Percentiles rank a stretch among this genome's conserved stretches.
phyloP scores from a whole-genome alignment of 2,888 invertebrate species.

The Metallyticus violacea region DNA sequence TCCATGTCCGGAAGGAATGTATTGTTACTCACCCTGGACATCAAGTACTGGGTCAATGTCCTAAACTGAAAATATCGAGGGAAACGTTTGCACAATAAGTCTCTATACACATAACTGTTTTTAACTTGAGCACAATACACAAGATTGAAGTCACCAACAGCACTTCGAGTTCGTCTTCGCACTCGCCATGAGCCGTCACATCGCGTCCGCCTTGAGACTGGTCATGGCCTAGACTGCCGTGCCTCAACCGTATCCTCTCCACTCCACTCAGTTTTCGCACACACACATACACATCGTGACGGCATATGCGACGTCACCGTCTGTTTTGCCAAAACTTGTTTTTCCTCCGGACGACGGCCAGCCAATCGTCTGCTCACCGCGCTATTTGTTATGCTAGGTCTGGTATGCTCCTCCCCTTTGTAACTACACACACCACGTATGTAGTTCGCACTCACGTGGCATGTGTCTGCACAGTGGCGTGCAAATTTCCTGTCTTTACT shows the following conservation, averaged over 20 bases:
- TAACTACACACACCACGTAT: neutral
- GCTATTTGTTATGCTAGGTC: constrained; percentile 12
- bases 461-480: neutral
- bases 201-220: neutral
- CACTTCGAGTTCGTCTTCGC: too few species aligned
- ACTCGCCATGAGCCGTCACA: neutral
- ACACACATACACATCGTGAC: neutral
- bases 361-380: neutral
- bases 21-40: neutral
- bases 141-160: too few species aligned
- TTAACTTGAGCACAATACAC: neutral
- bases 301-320: neutral
- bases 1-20: neutral
- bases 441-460: neutral
- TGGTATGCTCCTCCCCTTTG: neutral
- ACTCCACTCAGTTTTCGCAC: neutral
- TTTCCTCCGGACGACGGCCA: neutral
- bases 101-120: neutral
- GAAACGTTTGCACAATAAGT: neutral
- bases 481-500: neutral
- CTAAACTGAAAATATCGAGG: neutral
- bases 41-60: neutral
- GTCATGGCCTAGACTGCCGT: neutral
- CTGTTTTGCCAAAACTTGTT: constrained; percentile 12
- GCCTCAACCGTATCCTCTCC: neutral